Conservation (phyloP, 1,140 invertebrate species). For the Platyura marginata region DNA sequence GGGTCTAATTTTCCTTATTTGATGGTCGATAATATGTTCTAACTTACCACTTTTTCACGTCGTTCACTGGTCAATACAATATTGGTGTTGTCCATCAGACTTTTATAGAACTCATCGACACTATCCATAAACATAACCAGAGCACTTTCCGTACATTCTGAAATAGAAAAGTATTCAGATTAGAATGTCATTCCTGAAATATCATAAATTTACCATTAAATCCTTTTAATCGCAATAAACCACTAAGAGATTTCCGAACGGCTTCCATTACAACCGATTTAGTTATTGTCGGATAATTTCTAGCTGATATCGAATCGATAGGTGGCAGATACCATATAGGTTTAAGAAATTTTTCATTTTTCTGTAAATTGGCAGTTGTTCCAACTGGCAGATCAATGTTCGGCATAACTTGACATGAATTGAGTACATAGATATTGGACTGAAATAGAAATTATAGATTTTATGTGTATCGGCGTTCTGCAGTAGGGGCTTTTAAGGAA, state of each 20-base stretch:
- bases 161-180: neutral
- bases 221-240: constrained; percentile 16
- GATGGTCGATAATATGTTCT: neutral
- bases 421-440: constrained; percentile 17
- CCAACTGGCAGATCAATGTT: constrained; percentile 21
- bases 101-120: constrained; percentile 16
- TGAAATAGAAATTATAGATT: neutral
- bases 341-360: constrained; percentile 19
- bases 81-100: constrained; percentile 10
- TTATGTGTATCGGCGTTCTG: too few species aligned
- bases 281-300: constrained; percentile 15
- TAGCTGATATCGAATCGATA: constrained; percentile 13
- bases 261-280: constrained; percentile 9
- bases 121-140: constrained; percentile 15
- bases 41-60: constrained; percentile 6
- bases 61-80: constrained; percentile 4
- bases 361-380: constrained; percentile 17
- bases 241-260: constrained; percentile 17
- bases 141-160: constrained; percentile 19
- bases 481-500: too few species aligned
- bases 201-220: constrained; percentile 9
- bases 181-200: neutral
- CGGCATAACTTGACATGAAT: constrained; percentile 23
- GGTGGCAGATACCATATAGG: constrained; percentile 22
- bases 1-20: too few species aligned